Percentiles rank a stretch among this genome's conserved stretches.
Evolutionary conservation across 2,797 vertebrate genomes (phyloP).

Genomic region (Mallotus villosus): DNA sequence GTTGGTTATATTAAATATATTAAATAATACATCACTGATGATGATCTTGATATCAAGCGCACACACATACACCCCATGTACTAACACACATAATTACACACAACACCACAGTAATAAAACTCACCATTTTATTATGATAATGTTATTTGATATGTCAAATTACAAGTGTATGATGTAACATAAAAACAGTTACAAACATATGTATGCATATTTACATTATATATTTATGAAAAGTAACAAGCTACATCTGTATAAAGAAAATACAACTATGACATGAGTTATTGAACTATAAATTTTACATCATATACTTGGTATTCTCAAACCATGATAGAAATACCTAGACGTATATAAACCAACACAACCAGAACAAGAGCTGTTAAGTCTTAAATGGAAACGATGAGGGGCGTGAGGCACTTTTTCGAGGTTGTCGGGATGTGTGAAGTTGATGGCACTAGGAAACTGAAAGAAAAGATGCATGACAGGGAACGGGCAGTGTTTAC

Average conservation of each 20-base stretch:
- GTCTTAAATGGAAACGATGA: conserved; percentile 83
- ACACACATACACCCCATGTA: background rate
- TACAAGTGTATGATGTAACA: conserved; percentile 93
- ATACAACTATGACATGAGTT: conserved; percentile 88
- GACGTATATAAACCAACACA: conserved; percentile 76
- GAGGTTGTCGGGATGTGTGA: conserved; percentile 84
- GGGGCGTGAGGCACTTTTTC: conserved; percentile 95
- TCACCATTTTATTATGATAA: conserved; percentile 90
- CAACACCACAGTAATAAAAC: conserved; percentile 78
- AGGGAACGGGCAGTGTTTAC: conserved; percentile 76
- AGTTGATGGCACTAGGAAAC: conserved; percentile 79
- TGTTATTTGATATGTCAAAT: conserved; percentile 90
- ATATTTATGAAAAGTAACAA: conserved; percentile 89
- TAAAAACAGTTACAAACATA: conserved; percentile 94
- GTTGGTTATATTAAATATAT: too few species aligned
- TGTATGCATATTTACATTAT: conserved; percentile 96
- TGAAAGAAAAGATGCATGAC: conserved; percentile 68
- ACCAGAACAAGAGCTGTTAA: conserved; percentile 82
- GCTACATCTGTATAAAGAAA: conserved; percentile 88
- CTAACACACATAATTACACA: conserved; percentile 27
- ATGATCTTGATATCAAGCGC: background rate
- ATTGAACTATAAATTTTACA: conserved; percentile 90
- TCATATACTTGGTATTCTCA: conserved; percentile 83
- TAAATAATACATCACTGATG: background rate
- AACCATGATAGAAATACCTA: conserved; percentile 78